These are phyloP conservation scores for Acheta domesticus DNA, from an alignment of 2,888 invertebrate genomes.

Conservation along the genomic window DNA sequence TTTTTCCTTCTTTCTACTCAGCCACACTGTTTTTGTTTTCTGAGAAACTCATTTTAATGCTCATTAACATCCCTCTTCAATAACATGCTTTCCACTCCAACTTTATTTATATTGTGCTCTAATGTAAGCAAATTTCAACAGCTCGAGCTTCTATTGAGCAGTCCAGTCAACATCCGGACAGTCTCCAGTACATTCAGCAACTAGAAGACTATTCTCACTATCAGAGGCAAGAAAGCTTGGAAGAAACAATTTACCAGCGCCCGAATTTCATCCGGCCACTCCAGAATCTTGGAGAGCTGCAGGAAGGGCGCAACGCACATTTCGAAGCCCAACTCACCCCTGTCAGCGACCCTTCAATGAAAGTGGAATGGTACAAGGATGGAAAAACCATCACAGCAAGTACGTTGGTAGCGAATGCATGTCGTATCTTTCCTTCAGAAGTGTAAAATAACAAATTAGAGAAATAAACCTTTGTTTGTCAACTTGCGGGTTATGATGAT, in stretches of 20 bases:
- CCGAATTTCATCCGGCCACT: constrained; percentile 86
- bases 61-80: too few relatives aligned
- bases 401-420: constrained; percentile 43
- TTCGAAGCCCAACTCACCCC: constrained; percentile 91
- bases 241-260: constrained; percentile 74
- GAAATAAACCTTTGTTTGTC: too few relatives aligned
- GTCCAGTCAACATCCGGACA: constrained; percentile 86
- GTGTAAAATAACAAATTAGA: too few relatives aligned
- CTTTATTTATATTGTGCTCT: too few relatives aligned
- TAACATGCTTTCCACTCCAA: too few relatives aligned
- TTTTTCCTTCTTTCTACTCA: too few relatives aligned
- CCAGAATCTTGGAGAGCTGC: constrained; percentile 78
- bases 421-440: not conserved
- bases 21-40: too few relatives aligned
- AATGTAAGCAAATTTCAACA: constrained; percentile 31
- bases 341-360: constrained; percentile 89
- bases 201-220: constrained; percentile 87
- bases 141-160: constrained; percentile 81
- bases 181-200: constrained; percentile 84
- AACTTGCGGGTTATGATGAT: not conserved
- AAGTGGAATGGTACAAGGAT: constrained; percentile 94
- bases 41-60: too few relatives aligned
- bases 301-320: constrained; percentile 88
- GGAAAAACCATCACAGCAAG: constrained; percentile 93
- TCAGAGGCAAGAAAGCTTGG: constrained; percentile 78